These are phyloP conservation scores for Haemorhous mexicanus DNA, from an alignment of 2,113 vertebrate genomes.

Conservation along the genomic window DNA sequence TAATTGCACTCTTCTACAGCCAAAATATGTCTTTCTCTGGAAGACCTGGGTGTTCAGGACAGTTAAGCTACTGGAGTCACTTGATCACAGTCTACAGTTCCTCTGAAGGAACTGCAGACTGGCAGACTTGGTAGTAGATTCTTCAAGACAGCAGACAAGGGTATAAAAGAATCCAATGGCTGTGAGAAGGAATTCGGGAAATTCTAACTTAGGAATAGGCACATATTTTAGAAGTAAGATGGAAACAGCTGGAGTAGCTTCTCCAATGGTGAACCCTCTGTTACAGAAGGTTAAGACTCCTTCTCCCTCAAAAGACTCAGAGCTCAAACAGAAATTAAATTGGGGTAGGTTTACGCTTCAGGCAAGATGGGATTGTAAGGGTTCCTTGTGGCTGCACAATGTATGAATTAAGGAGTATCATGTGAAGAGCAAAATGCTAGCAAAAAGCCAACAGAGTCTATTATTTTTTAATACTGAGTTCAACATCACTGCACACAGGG, in stretches of 20 bases:
- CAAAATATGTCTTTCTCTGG: not conserved
- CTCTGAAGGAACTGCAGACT: not conserved
- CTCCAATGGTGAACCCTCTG: not conserved
- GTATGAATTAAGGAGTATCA: not conserved
- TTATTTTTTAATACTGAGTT: not conserved
- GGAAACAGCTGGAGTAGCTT: not conserved
- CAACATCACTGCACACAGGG: not conserved
- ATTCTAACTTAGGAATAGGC: not conserved
- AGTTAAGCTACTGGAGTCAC: not conserved
- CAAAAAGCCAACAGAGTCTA: not conserved
- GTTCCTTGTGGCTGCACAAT: not conserved
- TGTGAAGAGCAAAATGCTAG: not conserved
- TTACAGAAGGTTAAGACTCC: not conserved
- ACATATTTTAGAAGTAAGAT: not conserved
- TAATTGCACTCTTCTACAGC: not conserved
- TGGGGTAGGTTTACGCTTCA: not conserved
- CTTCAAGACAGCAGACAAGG: not conserved
- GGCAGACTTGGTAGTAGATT: not conserved
- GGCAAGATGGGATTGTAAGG: not conserved
- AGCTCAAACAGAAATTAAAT: conserved; percentile 16
- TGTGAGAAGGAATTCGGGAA: not conserved
- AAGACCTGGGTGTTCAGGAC: not conserved
- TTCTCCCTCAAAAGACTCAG: not conserved
- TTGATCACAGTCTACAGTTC: not conserved
- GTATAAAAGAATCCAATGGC: not conserved